Percentiles rank a stretch among this genome's conserved stretches.
phyloP scores from a whole-genome alignment of 92 coral and sea anemone genomes.

The Palythoa grandiflora region DNA sequence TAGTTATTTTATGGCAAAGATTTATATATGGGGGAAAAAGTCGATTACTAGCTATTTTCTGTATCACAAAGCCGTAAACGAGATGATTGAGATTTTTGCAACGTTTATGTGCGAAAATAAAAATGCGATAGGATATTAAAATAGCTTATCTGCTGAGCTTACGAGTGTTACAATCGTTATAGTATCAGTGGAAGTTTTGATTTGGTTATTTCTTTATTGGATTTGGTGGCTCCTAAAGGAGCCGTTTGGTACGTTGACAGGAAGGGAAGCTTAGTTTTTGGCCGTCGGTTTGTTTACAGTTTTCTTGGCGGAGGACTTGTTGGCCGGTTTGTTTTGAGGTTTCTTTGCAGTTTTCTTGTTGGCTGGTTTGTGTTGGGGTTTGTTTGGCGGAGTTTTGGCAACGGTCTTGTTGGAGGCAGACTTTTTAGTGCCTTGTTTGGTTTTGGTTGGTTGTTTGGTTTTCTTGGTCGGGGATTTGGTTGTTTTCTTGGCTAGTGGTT shows the following conservation, averaged over 20 bases:
- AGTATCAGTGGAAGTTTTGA: no score
- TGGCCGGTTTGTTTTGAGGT: background rate
- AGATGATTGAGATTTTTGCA: no score
- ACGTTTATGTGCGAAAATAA: background rate
- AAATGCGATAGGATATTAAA: no score
- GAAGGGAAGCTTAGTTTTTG: background rate
- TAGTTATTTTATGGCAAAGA: no score
- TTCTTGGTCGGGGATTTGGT: slow-evolving; percentile 13
- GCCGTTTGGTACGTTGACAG: background rate
- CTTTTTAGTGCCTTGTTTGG: background rate
- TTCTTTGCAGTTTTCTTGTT: slow-evolving; percentile 1
- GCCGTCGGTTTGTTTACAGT: background rate
- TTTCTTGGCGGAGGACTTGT: background rate
- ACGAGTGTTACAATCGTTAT: no score
- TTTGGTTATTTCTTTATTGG: slow-evolving; percentile 6
- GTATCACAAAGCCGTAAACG: no score
- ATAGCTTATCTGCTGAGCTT: no score
- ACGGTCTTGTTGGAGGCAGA: slow-evolving; percentile 5
- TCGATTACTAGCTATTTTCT: no score
- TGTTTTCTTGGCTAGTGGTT: slow-evolving; percentile 1
- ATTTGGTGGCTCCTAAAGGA: slow-evolving; percentile 29
- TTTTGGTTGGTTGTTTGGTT: slow-evolving; percentile 15
- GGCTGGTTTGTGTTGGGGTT: slow-evolving; percentile 4
- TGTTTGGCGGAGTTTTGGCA: background rate
- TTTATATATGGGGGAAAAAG: no score